These are phyloP conservation scores for Lasioglossum calceatum DNA, from an alignment of 2,888 invertebrate genomes.

Conservation along the genomic window DNA sequence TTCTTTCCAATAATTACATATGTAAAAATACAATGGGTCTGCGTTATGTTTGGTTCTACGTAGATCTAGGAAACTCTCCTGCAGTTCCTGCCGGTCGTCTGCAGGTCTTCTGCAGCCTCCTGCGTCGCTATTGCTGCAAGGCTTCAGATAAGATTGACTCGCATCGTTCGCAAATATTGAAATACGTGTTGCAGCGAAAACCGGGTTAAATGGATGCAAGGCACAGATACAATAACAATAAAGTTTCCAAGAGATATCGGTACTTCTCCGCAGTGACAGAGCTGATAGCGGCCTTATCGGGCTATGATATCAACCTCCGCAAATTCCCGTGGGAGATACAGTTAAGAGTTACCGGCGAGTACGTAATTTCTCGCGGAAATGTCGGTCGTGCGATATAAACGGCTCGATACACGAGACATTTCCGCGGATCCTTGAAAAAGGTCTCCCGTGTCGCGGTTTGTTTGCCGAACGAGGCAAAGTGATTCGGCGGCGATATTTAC, in stretches of 20 bases:
- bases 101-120: no score
- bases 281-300: not conserved
- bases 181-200: not conserved
- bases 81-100: no score
- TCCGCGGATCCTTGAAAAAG: conserved; percentile 54
- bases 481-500: conserved; percentile 67
- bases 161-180: no score
- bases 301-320: not conserved
- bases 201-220: not conserved
- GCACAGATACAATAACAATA: not conserved
- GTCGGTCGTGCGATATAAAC: not conserved
- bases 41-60: no score
- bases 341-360: not conserved
- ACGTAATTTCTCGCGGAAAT: conserved; percentile 4
- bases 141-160: no score
- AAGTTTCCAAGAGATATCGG: not conserved
- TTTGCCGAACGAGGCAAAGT: conserved; percentile 64
- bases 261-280: not conserved
- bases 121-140: no score
- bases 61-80: no score
- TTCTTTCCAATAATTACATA: no score
- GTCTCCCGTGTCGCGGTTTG: conserved; percentile 54
- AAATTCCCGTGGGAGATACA: not conserved
- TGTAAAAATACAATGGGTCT: no score
- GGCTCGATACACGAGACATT: conserved; percentile 6